Base-by-base conservation (phyloP, 2,797 vertebrate genomes). In the Siniperca undulata region DNA sequence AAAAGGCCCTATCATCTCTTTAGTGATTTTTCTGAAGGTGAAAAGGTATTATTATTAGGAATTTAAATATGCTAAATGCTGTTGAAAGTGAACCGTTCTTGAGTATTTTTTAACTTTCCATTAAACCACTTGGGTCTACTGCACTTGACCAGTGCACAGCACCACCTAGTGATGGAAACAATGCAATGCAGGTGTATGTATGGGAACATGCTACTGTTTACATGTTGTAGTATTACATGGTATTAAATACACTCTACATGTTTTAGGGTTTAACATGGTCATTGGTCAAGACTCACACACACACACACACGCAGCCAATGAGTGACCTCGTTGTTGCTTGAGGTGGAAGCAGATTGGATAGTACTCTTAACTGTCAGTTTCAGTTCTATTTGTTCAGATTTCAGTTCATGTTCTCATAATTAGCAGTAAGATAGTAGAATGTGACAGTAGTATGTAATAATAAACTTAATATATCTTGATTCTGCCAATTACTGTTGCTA, bases 121-220 rank as follows among this genome's bases (percentile, higher is more conserved):
- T 55, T 22, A 55, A 42, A 72, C 3, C 56, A 2, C 24, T 24
- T 4, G 7, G 17, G 8, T 14, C 20, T 48, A 5, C 17, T 53
- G 30, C 64, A 22, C 7, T 58, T 27, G 0, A 10, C 0, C 6
- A 24, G 80, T 40, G 24, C 40, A 81, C 76, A 83, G 76, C 85
- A 38, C 85, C 90, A 89, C 71, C 93, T 86, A 68, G 80, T 88
- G 92, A 2, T 14, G 9, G 11, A 24, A 11, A 2, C 12, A 3
- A 0, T 53, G 19, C 4, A 52, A 0, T 71, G 65, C 68, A 65
- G 27, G 44, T 73, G 2, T 12, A 7, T n/a, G 7, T 14, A 14
- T 67, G 56, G 56, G n/a, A 12, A 27, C 10, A 7, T 1, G 2
- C 4, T 6, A 3, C 5, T 1, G 27, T 38, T 7, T 20, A 3